phyloP scores from a whole-genome alignment of 2,888 invertebrate species.

The Pollenia labialis region DNA sequence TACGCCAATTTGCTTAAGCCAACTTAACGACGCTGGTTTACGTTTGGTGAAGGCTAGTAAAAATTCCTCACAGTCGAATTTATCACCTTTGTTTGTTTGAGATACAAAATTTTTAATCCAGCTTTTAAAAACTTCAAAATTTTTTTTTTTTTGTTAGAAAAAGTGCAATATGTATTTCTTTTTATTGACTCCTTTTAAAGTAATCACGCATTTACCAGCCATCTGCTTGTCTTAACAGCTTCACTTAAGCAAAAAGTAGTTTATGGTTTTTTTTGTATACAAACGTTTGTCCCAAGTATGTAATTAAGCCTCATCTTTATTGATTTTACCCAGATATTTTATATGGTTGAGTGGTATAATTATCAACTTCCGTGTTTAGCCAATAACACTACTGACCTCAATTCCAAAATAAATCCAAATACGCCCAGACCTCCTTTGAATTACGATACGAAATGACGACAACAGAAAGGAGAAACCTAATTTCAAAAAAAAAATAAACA shows the following conservation, averaged over 20 bases:
- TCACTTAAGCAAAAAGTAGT: conserved; percentile 27
- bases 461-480: conserved; percentile 50
- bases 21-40: too few relatives aligned
- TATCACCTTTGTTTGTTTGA: too few relatives aligned
- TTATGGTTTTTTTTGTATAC: conserved; percentile 26
- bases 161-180: background rate
- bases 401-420: conserved; percentile 62
- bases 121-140: too few relatives aligned
- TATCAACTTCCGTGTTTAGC: conserved; percentile 73
- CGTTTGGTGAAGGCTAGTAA: too few relatives aligned
- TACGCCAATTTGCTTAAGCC: too few relatives aligned
- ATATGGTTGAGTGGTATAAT: conserved; percentile 68
- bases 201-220: conserved; percentile 46
- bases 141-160: too few relatives aligned
- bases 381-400: conserved; percentile 68
- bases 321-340: conserved; percentile 70
- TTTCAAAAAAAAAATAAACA: conserved; percentile 48
- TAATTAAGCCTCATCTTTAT: conserved; percentile 69
- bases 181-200: background rate
- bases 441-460: background rate
- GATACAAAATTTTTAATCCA: background rate
- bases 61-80: too few relatives aligned
- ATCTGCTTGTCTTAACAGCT: conserved; percentile 54
- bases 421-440: conserved; percentile 59
- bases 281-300: conserved; percentile 34